A percentile compares a stretch with the other conserved stretches of the same genome.
These are phyloP conservation scores for Gari tellinella DNA, from an alignment of 2,888 invertebrate species.

Conservation along the genomic window DNA sequence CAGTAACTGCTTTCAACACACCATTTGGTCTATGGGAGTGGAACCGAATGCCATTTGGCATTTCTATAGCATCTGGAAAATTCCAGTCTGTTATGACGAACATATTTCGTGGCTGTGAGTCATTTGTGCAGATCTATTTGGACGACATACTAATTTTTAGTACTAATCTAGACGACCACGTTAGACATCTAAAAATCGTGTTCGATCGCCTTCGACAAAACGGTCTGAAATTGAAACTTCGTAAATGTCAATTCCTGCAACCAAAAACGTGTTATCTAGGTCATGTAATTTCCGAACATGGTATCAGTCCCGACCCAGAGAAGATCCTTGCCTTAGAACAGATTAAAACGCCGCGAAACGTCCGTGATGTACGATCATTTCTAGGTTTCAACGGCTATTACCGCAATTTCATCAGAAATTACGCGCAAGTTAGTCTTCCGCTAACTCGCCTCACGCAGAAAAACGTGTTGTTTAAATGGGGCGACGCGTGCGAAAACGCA, in stretches of 20 bases:
- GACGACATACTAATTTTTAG: too few species aligned
- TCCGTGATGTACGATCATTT: constrained; percentile 46
- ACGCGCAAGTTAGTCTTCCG: constrained; percentile 23
- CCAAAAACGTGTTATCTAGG: constrained; percentile 24
- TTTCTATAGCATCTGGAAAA: too few species aligned
- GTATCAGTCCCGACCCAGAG: constrained; percentile 10
- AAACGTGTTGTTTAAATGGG: constrained; percentile 32
- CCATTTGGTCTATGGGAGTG: too few species aligned
- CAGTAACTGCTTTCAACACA: too few species aligned
- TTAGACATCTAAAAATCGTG: constrained; percentile 4
- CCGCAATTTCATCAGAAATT: constrained; percentile 48
- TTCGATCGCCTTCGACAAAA: constrained; percentile 20
- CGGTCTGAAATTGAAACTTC: constrained; percentile 23
- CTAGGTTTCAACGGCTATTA: constrained; percentile 58
- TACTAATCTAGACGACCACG: constrained; percentile 8
- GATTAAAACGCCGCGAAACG: constrained; percentile 13
- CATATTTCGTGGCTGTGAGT: too few species aligned
- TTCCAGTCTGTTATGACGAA: too few species aligned
- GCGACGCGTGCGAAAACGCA: constrained; percentile 13
- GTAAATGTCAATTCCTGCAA: constrained; percentile 23
- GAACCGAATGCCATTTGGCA: too few species aligned
- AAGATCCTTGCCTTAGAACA: constrained; percentile 15
- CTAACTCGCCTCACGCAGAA: constrained; percentile 30
- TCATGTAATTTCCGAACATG: constrained; percentile 5
- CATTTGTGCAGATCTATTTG: too few species aligned